Base-by-base conservation (phyloP, 2,888 invertebrate genomes). In the Steromphala cineraria region DNA sequence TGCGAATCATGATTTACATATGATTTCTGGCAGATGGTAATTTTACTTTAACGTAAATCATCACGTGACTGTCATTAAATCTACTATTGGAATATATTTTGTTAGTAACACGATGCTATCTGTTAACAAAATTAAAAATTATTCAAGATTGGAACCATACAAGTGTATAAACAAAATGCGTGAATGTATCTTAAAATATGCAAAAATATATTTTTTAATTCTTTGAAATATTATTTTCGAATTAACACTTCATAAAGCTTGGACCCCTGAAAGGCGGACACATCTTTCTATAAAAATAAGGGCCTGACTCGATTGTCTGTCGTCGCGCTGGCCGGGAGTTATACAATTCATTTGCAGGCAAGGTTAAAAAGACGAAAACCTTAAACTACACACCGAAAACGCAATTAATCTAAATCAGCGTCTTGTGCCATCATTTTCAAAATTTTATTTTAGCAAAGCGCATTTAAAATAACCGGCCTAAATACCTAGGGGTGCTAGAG, bases 361-460 rank as follows among this genome's bases (percentile, higher is more conserved):
- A 28, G 28, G 62, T 28, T 62, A 62, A 62, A 62, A 62, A 28
- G 62, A 15, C 24, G 62, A 62, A 62, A 28, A 62, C 62, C 62
- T 62, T 62, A 24, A 62, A 62, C 28, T 28, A 62, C 62, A 62
- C 62, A 62, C 17, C 15, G 21, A 21, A 62, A 62, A 62, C 62
- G 62, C 21, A 62, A 28, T 62, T 62, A 62, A 62, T 62, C 62
- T 28, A 62, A 62, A 62, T 62, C 24, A 62, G 28, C 62, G 62
- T 62, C 62, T 62, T 24, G 28, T 62, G 15, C 28, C 28, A 62
- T 62, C 62, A 62, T 62, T 62, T 62, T 62, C 62, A 62, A 62
- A 62, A 62, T 62, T 62, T 62, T 15, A 62, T 62, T 62, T 62
- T 62, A 62, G 62, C 62, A 62, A 24, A n/a, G 62, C 62, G 62